phyloP scores from a whole-genome alignment of 2,113 vertebrate genomes.

The Myotis yumanensis region DNA sequence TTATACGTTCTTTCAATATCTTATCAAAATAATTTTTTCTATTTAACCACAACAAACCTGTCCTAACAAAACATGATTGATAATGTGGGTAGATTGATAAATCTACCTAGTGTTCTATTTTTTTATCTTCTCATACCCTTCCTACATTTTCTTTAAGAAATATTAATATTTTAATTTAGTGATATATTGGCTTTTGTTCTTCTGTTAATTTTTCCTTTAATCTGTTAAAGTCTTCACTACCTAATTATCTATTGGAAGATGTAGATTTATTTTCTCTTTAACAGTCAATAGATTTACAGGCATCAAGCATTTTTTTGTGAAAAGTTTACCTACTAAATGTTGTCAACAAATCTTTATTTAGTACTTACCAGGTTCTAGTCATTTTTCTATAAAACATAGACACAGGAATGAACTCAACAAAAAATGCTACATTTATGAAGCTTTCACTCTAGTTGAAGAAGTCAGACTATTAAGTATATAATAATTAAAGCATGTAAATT shows the following conservation, averaged over 20 bases:
- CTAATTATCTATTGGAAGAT: background rate
- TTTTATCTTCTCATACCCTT: background rate
- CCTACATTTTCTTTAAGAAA: conserved; percentile 33
- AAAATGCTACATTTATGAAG: background rate
- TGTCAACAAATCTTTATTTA: background rate
- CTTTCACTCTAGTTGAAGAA: background rate
- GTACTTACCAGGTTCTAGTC: background rate
- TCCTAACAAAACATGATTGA: background rate
- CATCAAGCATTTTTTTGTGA: background rate
- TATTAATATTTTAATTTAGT: background rate
- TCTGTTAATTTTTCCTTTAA: conserved; percentile 3
- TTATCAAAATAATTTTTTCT: background rate
- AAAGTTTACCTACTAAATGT: background rate
- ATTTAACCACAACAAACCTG: background rate
- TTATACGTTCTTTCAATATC: background rate
- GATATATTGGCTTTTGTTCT: background rate
- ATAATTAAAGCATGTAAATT: background rate
- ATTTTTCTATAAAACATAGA: background rate
- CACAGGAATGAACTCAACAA: background rate
- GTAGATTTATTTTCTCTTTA: background rate
- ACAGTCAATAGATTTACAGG: background rate
- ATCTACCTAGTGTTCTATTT: background rate
- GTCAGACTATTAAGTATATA: background rate
- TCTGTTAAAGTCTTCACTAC: conserved; percentile 5
- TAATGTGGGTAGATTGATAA: background rate